Conservation (phyloP, 2,113 vertebrate species). For the Pseudopodoces humilis region DNA sequence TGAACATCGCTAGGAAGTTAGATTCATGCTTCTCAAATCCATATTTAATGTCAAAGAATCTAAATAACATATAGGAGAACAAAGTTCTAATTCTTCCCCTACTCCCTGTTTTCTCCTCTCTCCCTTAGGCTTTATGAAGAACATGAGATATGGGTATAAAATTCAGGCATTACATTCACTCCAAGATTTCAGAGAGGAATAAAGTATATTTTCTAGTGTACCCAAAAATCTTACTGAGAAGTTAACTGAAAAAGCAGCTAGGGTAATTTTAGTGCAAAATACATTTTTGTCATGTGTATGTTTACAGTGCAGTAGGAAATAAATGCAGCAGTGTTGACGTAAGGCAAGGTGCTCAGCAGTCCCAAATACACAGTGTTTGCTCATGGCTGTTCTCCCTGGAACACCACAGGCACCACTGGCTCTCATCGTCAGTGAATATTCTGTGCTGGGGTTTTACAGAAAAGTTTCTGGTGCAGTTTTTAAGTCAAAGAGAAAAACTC, state of each 20-base stretch:
- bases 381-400: background rate
- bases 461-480: background rate
- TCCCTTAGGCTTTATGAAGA: background rate
- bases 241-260: background rate
- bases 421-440: background rate
- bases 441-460: background rate
- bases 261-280: background rate
- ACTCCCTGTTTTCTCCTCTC: background rate
- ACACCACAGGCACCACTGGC: background rate
- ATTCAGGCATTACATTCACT: background rate
- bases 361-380: background rate
- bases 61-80: background rate
- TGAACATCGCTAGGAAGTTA: background rate
- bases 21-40: background rate
- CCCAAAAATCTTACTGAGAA: background rate
- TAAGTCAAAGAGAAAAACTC: background rate
- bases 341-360: background rate
- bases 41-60: background rate
- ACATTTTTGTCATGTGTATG: rapidly evolving
- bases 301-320: background rate
- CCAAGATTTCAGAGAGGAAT: background rate
- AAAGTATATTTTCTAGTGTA: background rate
- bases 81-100: background rate
- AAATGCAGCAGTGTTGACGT: background rate
- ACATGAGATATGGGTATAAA: background rate